Conservation (phyloP, 2,113 vertebrate genomes). For the Platysteira castanea region DNA sequence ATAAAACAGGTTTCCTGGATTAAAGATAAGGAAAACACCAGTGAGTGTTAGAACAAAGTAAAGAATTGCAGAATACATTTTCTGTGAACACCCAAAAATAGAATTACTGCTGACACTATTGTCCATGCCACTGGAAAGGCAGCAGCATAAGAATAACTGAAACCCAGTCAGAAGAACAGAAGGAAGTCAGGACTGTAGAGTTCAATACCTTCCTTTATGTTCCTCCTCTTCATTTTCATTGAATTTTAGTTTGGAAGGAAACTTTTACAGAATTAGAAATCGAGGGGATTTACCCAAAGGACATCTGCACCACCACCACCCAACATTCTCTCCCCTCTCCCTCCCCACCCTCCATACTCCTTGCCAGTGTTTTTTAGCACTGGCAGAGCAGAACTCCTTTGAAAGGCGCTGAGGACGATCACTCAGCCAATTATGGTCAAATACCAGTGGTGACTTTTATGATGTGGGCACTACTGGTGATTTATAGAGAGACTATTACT, state of each 20-base stretch:
- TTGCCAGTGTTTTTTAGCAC: neutral
- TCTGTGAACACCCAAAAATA: neutral
- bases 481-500: slow-evolving; percentile 29
- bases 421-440: slow-evolving; percentile 35
- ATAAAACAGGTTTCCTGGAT: neutral
- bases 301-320: neutral
- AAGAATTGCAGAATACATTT: neutral
- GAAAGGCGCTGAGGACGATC: neutral
- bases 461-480: slow-evolving; percentile 10
- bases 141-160: neutral
- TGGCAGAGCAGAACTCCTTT: neutral
- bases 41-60: neutral
- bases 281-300: neutral
- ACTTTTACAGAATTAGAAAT: neutral
- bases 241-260: neutral
- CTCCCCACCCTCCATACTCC: neutral
- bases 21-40: neutral
- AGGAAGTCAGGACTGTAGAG: neutral
- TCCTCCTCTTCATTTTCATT: neutral
- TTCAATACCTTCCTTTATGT: neutral
- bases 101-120: neutral
- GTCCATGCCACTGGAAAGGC: neutral
- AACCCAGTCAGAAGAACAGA: neutral
- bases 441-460: slow-evolving; percentile 10
- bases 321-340: neutral